Conservation (phyloP, 2,888 invertebrate genomes). For the Sisyra nigra region DNA sequence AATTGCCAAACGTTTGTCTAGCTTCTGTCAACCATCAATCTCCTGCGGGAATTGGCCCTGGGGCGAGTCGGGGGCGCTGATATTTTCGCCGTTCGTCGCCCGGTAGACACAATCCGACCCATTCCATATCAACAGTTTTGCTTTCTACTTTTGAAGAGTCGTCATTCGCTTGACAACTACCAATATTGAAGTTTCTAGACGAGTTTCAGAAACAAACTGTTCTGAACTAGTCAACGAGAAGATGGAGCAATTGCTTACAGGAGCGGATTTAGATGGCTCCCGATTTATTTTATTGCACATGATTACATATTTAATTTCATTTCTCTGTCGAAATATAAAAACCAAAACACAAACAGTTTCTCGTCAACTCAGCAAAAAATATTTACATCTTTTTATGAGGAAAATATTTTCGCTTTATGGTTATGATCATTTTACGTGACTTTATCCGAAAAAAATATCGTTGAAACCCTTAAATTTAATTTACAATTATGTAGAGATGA, state of each 20-base stretch:
- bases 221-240: constrained; percentile 5
- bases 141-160: not conserved
- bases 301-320: not conserved
- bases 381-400: not conserved
- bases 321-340: not conserved
- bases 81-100: too few relatives aligned
- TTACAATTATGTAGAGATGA: not conserved
- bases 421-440: too few relatives aligned
- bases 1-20: constrained; percentile 10
- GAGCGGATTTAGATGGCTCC: not conserved
- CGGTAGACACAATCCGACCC: not conserved
- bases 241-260: not conserved
- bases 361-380: not conserved
- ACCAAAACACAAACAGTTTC: not conserved
- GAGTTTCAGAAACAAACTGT: constrained; percentile 2
- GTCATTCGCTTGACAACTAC: constrained; percentile 6
- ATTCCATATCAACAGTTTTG: not conserved
- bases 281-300: not conserved
- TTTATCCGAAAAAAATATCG: too few relatives aligned
- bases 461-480: too few relatives aligned
- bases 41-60: constrained; percentile 3
- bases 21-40: constrained; percentile 9
- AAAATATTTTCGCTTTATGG: too few relatives aligned
- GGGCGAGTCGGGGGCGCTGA: too few relatives aligned
- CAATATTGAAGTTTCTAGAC: constrained; percentile 8